These are phyloP conservation scores for Ameiurus melas DNA, from an alignment of 2,113 vertebrate species.

Conservation along the genomic window DNA sequence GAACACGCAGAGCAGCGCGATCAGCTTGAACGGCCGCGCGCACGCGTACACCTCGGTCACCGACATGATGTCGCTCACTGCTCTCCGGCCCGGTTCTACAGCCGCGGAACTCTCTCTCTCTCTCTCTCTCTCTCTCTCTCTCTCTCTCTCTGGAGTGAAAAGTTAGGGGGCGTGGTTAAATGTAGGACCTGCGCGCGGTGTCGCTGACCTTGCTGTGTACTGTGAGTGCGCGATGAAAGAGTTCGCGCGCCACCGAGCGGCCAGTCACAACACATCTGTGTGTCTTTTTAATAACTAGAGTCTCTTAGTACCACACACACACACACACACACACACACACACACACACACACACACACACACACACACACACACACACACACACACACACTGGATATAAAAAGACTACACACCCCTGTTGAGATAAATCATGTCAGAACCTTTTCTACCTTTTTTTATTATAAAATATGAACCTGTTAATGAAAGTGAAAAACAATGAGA, in stretches of 20 bases:
- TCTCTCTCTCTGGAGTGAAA: neutral
- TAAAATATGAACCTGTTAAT: too few species aligned
- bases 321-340: too few species aligned
- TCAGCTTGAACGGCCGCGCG: slow-evolving; percentile 76
- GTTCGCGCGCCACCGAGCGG: slow-evolving; percentile 8
- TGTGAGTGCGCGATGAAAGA: neutral
- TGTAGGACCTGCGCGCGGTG: neutral
- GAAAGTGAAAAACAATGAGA: too few species aligned
- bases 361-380: neutral
- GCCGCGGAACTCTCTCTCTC: neutral
- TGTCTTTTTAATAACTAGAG: too few species aligned
- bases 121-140: neutral
- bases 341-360: too few species aligned
- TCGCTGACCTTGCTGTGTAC: neutral
- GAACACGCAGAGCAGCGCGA: slow-evolving; percentile 78
- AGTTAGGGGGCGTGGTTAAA: slow-evolving; percentile 4
- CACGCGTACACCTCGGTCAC: slow-evolving; percentile 69
- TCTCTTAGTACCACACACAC: neutral
- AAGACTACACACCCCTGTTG: too few species aligned
- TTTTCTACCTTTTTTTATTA: too few species aligned
- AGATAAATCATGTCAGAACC: too few species aligned
- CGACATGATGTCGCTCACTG: slow-evolving; percentile 65
- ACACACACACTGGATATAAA: neutral
- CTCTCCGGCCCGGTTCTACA: neutral
- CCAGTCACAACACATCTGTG: neutral